Evolutionary conservation across 2,113 vertebrate species (phyloP).

Genomic region (Mus spicilegus): DNA sequence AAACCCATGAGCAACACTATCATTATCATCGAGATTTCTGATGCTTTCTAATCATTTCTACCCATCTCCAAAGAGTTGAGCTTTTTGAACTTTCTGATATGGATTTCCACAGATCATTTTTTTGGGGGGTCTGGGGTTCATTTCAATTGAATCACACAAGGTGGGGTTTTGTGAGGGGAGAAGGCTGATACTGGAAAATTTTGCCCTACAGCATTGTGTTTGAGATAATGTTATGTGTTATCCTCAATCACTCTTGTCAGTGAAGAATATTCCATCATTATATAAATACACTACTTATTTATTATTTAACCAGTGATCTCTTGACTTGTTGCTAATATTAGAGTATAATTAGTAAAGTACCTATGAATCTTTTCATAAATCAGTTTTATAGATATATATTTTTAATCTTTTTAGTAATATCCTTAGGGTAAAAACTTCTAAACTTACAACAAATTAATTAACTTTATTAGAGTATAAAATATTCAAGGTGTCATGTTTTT

Average conservation of each 20-base stretch:
- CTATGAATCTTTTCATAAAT: neutral
- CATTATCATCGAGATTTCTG: neutral
- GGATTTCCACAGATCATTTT: neutral
- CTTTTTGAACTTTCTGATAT: neutral
- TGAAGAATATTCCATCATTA: neutral
- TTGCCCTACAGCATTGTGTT: neutral
- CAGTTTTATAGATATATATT: neutral
- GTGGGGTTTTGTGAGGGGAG: neutral
- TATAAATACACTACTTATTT: neutral
- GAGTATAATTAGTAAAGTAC: neutral
- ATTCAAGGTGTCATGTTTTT: neutral
- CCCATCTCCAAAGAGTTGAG: neutral
- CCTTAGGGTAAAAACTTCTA: neutral
- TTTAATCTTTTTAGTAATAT: neutral
- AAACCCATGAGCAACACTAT: neutral
- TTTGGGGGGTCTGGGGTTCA: neutral
- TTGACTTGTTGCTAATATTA: neutral
- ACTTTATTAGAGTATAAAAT: neutral
- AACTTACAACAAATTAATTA: neutral
- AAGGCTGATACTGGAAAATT: neutral
- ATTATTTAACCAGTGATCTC: neutral
- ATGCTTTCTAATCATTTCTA: neutral
- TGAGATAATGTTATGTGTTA: neutral
- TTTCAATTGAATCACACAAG: neutral
- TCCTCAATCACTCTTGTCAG: neutral